Evolutionary conservation across 1,140 invertebrate genomes (phyloP).

Genomic region (Drosophila takahashii): DNA sequence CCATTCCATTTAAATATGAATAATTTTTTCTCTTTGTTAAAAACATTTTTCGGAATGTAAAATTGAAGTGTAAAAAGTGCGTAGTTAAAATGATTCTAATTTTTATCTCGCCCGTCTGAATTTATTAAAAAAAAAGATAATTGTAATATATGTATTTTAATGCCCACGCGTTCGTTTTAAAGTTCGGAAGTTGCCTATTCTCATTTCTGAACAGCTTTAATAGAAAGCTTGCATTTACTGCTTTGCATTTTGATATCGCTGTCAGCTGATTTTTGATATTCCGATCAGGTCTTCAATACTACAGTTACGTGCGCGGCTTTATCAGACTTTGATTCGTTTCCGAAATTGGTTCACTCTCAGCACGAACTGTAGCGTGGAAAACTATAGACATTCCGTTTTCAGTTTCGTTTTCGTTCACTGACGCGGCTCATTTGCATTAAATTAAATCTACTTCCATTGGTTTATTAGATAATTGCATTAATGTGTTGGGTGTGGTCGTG

Average conservation of each 20-base stretch:
- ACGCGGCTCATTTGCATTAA: slow-evolving; percentile 22
- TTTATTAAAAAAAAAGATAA: background rate
- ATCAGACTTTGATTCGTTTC: slow-evolving; percentile 25
- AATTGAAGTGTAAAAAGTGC: too few relatives aligned
- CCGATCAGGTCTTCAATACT: slow-evolving; percentile 30
- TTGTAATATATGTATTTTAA: background rate
- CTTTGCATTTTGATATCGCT: slow-evolving; percentile 59
- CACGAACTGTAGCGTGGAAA: slow-evolving; percentile 51
- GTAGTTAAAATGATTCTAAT: too few relatives aligned
- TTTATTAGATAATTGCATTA: slow-evolving; percentile 58
- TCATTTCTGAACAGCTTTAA: background rate
- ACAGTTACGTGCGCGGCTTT: slow-evolving; percentile 35
- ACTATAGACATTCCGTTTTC: slow-evolving; percentile 16
- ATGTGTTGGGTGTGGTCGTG: slow-evolving; percentile 34
- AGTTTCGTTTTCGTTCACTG: slow-evolving; percentile 19
- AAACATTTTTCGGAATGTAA: too few relatives aligned
- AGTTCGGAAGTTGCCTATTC: background rate
- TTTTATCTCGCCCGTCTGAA: too few relatives aligned
- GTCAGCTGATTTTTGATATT: slow-evolving; percentile 24
- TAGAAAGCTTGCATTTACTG: slow-evolving; percentile 19
- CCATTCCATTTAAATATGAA: too few relatives aligned
- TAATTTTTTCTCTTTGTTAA: too few relatives aligned
- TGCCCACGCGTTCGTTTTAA: background rate
- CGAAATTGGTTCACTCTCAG: slow-evolving; percentile 48
- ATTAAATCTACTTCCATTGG: slow-evolving; percentile 29